These are phyloP conservation scores for Campoplex nolae DNA, from an alignment of 2,888 invertebrate genomes.

Conservation along the genomic window DNA sequence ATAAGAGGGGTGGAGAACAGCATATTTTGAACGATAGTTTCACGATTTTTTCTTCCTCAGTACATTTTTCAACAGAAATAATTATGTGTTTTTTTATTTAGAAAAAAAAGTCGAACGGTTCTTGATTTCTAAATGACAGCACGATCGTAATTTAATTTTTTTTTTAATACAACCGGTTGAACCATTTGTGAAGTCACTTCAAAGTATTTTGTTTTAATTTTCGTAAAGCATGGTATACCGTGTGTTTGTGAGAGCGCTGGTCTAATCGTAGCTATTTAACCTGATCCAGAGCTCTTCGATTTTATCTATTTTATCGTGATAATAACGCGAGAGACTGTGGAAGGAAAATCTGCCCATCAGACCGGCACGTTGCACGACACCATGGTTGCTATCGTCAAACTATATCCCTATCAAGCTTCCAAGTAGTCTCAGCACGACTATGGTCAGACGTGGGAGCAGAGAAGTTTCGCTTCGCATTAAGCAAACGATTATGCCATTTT, in stretches of 20 bases:
- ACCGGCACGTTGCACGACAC: conserved; percentile 8
- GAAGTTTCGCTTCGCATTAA: conserved; percentile 51
- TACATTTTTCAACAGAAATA: too few species aligned
- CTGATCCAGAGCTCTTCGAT: conserved; percentile 69
- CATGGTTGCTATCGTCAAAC: conserved; percentile 5
- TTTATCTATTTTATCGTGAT: conserved; percentile 55
- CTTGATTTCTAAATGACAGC: too few species aligned
- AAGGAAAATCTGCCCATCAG: conserved; percentile 56
- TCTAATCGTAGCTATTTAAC: conserved; percentile 29
- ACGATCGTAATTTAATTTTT: too few species aligned
- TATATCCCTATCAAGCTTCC: conserved; percentile 1
- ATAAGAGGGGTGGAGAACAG: background rate
- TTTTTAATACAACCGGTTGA: too few species aligned
- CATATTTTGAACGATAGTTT: background rate
- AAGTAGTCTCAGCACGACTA: conserved; percentile 44
- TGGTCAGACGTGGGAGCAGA: conserved; percentile 52
- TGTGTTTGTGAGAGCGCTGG: conserved; percentile 8
- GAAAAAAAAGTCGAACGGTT: too few species aligned
- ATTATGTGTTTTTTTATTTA: too few species aligned
- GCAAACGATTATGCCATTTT: conserved; percentile 49
- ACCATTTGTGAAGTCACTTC: too few species aligned
- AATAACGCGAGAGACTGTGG: conserved; percentile 44
- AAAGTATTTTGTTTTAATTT: background rate
- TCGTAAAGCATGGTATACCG: background rate
- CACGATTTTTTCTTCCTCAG: background rate